These are phyloP conservation scores for Rattus norvegicus DNA, from an alignment of 2,113 vertebrate genomes.

Conservation along the genomic window DNA sequence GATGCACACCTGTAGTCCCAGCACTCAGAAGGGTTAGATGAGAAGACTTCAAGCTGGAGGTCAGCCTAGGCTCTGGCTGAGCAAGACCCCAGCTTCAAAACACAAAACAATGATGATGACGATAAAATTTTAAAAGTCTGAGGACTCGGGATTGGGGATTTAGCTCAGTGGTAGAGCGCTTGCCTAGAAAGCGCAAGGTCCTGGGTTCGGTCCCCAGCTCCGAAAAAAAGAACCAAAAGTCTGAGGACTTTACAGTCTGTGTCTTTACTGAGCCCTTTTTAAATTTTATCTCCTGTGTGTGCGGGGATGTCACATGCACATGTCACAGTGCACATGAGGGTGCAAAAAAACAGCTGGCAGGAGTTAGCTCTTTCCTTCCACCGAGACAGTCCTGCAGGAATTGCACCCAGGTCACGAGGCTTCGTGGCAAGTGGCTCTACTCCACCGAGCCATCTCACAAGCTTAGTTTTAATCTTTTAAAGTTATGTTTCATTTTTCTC, in stretches of 20 bases:
- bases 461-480: not conserved
- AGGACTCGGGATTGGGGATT: no score
- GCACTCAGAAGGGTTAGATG: not conserved
- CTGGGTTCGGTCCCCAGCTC: no score
- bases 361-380: not conserved
- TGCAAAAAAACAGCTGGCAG: not conserved
- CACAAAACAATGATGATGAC: not conserved
- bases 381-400: not conserved
- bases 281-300: not conserved
- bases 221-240: no score
- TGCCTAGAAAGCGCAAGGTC: no score
- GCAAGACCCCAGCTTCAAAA: not conserved
- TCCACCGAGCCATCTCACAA: not conserved
- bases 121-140: not conserved
- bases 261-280: not conserved
- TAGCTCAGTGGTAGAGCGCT: no score
- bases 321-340: not conserved
- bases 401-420: not conserved
- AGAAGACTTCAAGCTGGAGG: not conserved
- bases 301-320: not conserved
- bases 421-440: not conserved
- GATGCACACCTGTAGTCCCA: not conserved
- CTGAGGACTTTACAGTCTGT: not conserved
- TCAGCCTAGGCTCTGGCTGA: not conserved
- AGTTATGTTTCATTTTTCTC: constrained; percentile 1